These are phyloP conservation scores for Leptopilina myrica DNA, from an alignment of 2,888 invertebrate genomes.

Conservation along the genomic window DNA sequence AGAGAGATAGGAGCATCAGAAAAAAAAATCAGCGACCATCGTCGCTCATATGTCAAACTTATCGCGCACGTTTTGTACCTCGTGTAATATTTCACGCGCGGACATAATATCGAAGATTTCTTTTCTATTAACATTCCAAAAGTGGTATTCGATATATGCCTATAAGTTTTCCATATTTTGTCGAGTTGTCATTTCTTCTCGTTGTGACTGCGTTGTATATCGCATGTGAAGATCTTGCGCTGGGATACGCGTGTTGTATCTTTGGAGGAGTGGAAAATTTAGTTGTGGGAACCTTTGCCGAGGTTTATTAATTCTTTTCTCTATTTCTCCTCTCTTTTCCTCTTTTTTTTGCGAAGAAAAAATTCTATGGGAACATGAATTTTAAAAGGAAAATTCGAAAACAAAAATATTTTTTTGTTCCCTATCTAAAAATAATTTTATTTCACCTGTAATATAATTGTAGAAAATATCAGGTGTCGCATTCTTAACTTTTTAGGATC, in stretches of 20 bases:
- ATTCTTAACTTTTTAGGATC: no score
- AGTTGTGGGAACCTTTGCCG: background rate
- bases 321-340: no score
- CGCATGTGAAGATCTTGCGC: conserved; percentile 1
- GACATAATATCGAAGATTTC: conserved; percentile 7
- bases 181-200: background rate
- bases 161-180: background rate
- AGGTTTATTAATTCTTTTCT: no score
- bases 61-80: conserved; percentile 28
- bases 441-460: no score
- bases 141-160: background rate
- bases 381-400: no score
- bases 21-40: background rate
- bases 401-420: no score
- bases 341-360: no score
- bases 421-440: no score
- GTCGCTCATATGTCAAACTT: conserved; percentile 38
- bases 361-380: no score
- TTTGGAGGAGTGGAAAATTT: background rate
- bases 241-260: background rate
- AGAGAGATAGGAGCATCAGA: background rate
- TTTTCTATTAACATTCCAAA: conserved; percentile 3
- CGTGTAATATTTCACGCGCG: conserved; percentile 33
- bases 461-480: no score
- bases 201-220: background rate